Evolutionary conservation across 92 coral and sea anemone species (phyloP), one percentile per base, ranked within the genome.

Genomic region (Parazoanthus swiftii): DNA sequence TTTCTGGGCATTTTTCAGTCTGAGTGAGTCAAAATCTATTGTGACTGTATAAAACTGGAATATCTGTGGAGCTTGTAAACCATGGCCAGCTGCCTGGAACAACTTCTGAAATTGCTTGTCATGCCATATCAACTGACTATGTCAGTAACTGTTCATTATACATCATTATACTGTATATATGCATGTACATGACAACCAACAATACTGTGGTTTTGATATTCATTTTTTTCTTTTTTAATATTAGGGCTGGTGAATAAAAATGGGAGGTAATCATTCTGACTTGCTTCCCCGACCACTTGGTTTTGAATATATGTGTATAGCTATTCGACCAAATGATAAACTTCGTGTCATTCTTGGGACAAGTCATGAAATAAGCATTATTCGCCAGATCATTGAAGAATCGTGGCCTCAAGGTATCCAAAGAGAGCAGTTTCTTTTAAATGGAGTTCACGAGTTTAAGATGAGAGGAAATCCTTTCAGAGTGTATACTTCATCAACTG

Each of bases 321-420:
- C 91, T 26, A 63, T 89, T 33, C 91, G 89, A 65, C 71, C 89
- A 36, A 39, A 82, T n/a, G 91, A 89, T 81, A 89, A 33, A 46
- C 5, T 89, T 43, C 91, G 91, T 11, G 81, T 89, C 33, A 85
- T 89, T 79, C 76, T 83, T 16, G 91, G 89, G 11, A 89, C 89
- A 44, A 82, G 76, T 66, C 82, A 85, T 38, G 91, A 89, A 77
- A 21, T 89, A 48, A 85, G 78, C 65, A 63, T 89, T 18, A 88
- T 90, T 83, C 89, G 91, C 58, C 94, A 90, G 74, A 88, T 82
- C 76, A 82, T 90, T 43, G 70, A 82, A 21, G 89, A 92, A 85
- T 51, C 88, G 13, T 90, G 94, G 93, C 66, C 85, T 0, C 72
- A 71, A 14, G 93, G 94, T n/a, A 92, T 90, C 63, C 92, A 90